phyloP scores from a whole-genome alignment of 2,113 vertebrate genomes.

The Zootoca vivipara region DNA sequence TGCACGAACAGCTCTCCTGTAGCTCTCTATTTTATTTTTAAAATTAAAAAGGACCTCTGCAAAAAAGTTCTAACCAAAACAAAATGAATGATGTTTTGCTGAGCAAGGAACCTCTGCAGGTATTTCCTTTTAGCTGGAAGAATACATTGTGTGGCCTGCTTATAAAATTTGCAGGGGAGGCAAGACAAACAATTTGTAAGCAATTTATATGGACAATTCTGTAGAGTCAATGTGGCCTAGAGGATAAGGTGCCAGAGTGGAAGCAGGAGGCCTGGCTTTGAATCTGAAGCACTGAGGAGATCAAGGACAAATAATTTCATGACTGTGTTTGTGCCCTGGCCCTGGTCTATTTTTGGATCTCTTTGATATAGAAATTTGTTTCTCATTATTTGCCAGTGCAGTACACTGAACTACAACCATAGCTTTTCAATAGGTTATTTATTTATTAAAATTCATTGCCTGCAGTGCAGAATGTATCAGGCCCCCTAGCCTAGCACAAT shows the following conservation, averaged over 20 bases:
- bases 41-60: neutral
- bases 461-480: conserved; percentile 3
- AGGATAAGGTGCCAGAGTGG: conserved; percentile 3
- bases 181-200: conserved; percentile 42
- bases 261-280: conserved; percentile 26
- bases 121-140: conserved; percentile 38
- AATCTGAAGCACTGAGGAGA: conserved; percentile 4
- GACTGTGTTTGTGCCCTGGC: conserved; percentile 35
- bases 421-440: conserved; percentile 9
- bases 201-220: conserved; percentile 17
- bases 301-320: conserved; percentile 25
- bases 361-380: conserved; percentile 48
- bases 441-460: conserved; percentile 4
- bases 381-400: conserved; percentile 36
- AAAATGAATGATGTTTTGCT: fast-evolving
- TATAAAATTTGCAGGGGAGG: conserved; percentile 34
- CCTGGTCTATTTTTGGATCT: conserved; percentile 39
- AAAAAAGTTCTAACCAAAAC: conserved; percentile 11
- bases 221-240: conserved; percentile 13
- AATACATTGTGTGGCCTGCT: conserved; percentile 18
- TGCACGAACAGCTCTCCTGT: neutral
- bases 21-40: neutral
- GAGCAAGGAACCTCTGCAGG: neutral
- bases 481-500: neutral
- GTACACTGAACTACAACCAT: neutral